Evolutionary conservation across 2,113 vertebrate genomes (phyloP).

Genomic region (Collichthys lucidus): DNA sequence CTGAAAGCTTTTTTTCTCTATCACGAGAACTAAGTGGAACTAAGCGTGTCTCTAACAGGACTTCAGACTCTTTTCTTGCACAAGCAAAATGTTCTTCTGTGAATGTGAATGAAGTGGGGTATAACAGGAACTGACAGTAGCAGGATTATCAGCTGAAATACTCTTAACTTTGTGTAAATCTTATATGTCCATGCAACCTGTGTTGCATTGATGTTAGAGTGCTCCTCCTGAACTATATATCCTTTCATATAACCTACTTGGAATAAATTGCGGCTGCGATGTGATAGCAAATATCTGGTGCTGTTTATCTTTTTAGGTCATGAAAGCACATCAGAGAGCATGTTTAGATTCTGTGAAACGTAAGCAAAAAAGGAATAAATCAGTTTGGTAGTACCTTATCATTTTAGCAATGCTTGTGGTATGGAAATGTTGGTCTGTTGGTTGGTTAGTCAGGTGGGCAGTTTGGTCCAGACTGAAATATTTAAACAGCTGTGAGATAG

Average conservation of each 20-base stretch:
- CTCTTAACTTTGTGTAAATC: background rate
- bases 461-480: background rate
- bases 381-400: background rate
- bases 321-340: background rate
- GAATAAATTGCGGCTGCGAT: background rate
- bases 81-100: constrained; percentile 11
- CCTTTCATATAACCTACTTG: background rate
- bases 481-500: background rate
- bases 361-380: background rate
- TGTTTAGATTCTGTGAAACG: background rate
- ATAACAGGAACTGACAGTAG: constrained; percentile 1
- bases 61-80: constrained; percentile 45
- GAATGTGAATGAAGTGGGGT: constrained; percentile 8
- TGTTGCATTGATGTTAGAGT: too few species aligned
- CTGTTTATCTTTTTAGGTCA: background rate
- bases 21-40: constrained; percentile 35
- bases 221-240: background rate
- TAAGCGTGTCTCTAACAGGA: constrained; percentile 47
- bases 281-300: background rate
- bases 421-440: background rate
- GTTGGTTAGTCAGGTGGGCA: background rate
- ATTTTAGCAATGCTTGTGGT: background rate
- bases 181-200: background rate
- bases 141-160: constrained; percentile 8
- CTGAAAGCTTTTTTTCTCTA: constrained; percentile 44